Evolutionary conservation across 2,888 invertebrate genomes (phyloP).

Genomic region (Neuroscelio doddi): DNA sequence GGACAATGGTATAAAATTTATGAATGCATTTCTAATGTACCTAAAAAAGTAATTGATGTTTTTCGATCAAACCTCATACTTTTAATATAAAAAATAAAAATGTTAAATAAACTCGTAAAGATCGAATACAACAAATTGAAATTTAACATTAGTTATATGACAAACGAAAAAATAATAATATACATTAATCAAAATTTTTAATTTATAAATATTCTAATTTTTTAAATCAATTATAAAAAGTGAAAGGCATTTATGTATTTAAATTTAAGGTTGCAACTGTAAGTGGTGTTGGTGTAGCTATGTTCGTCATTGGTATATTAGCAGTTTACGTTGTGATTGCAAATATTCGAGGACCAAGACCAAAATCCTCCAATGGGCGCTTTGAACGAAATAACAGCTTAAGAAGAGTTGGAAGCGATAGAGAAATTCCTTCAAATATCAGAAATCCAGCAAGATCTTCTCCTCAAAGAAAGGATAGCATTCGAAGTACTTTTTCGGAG

Average conservation of each 20-base stretch:
- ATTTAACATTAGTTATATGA: too few relatives aligned
- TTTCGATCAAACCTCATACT: too few relatives aligned
- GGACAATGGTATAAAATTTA: slow-evolving; percentile 69
- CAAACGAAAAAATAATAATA: too few relatives aligned
- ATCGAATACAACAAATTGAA: too few relatives aligned
- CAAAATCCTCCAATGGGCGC: slow-evolving; percentile 52
- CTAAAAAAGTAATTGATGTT: too few relatives aligned
- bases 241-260: background rate
- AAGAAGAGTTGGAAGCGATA: slow-evolving; percentile 61
- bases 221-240: too few relatives aligned
- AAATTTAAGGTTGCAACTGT: slow-evolving; percentile 61
- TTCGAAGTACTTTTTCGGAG: slow-evolving; percentile 63
- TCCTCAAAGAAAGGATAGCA: slow-evolving; percentile 61
- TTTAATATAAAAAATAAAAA: too few relatives aligned
- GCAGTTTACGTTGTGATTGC: slow-evolving; percentile 65
- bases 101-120: too few relatives aligned
- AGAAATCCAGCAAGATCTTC: slow-evolving; percentile 19
- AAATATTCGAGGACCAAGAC: slow-evolving; percentile 62
- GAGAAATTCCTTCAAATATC: slow-evolving; percentile 47
- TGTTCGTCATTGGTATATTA: slow-evolving; percentile 65
- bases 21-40: background rate
- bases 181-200: too few relatives aligned
- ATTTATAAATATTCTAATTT: background rate
- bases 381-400: slow-evolving; percentile 59
- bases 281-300: slow-evolving; percentile 65